Percentiles rank a stretch among this genome's conserved stretches.
Conservation (phyloP, 2,797 vertebrate species). For the Sternotherus odoratus region DNA sequence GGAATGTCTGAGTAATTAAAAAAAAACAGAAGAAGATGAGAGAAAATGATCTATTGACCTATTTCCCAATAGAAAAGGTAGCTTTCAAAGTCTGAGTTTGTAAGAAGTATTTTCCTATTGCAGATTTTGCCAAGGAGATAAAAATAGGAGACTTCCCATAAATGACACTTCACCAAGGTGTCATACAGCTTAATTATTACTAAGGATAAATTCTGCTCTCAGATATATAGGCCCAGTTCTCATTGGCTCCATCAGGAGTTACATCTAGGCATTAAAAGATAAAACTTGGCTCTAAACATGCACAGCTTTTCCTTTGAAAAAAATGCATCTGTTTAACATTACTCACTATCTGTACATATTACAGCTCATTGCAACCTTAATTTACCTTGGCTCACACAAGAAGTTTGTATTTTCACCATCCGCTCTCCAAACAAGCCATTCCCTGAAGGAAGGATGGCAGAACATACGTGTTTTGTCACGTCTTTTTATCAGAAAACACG, state of each 20-base stretch:
- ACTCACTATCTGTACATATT: not conserved
- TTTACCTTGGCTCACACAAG: constrained; percentile 96
- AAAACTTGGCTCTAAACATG: not conserved
- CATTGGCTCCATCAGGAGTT: not conserved
- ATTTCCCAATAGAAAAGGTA: not conserved
- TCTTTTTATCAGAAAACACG: constrained; percentile 92
- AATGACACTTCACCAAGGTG: not conserved
- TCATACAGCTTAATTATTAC: not conserved
- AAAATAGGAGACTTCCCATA: not conserved
- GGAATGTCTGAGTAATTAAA: not conserved
- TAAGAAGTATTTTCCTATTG: not conserved
- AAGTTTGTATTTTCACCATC: constrained; percentile 96
- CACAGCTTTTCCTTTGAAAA: not conserved
- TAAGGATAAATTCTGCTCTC: not conserved
- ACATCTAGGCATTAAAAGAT: not conserved
- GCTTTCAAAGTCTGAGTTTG: not conserved
- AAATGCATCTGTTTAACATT: not conserved
- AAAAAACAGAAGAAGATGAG: not conserved
- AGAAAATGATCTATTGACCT: not conserved
- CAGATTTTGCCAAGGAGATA: not conserved
- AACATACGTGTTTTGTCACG: constrained; percentile 99
- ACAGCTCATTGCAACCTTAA: not conserved
- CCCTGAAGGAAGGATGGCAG: constrained; percentile 97
- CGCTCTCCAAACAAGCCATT: constrained; percentile 97
- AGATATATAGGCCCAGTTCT: not conserved